Base-by-base conservation (phyloP, 2,797 vertebrate species). In the Antrozous pallidus region DNA sequence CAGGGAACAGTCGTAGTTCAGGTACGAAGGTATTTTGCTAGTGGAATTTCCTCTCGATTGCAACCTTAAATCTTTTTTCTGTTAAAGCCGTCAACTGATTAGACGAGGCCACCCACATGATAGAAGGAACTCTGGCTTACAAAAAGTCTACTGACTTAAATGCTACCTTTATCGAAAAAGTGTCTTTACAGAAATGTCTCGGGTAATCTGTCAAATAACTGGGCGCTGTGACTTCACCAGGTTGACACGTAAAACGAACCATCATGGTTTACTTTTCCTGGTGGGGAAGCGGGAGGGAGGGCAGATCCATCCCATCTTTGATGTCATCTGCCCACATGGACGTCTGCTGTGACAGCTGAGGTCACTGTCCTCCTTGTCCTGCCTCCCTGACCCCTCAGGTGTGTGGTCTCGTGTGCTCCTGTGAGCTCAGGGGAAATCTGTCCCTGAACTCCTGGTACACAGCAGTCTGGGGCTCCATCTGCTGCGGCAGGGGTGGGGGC, bases 401-500 rank as follows among this genome's bases (percentile, higher is more conserved):
- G 0, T 13, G 42, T 47, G 45, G 17, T 14, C 42, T 51, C 3
- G 0, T 0, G 40, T 17, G 20, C 3, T 26, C 22, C 24, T 33
- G 24, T 16, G 42, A 61, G 3, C 2, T n/a, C 33, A 22, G 6
- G 33, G 24, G 3, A n/a, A n/a, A 6, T 16, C 3, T 31, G 20
- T 38, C 36, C 47, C 17, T 56, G 33, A 16, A 36, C 4, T n/a
- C 47, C 5, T 2, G 17, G 42, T 31, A 18, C 1, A 0, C 6
- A 40, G 40, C 24, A 58, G 31, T 45, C 6, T 28, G 63, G 16
- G 12, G 20, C 12, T 16, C 58, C 42, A 1, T 31, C 24, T 63
- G 22, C n/a, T 58, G 80, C n/a, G 20, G n/a, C 8, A 0, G 0
- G 0, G 0, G 2, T 40, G 51, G 63, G 10, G 22, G 16, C 7